phyloP scores from a whole-genome alignment of 2,113 vertebrate genomes.

The Caloenas nicobarica region DNA sequence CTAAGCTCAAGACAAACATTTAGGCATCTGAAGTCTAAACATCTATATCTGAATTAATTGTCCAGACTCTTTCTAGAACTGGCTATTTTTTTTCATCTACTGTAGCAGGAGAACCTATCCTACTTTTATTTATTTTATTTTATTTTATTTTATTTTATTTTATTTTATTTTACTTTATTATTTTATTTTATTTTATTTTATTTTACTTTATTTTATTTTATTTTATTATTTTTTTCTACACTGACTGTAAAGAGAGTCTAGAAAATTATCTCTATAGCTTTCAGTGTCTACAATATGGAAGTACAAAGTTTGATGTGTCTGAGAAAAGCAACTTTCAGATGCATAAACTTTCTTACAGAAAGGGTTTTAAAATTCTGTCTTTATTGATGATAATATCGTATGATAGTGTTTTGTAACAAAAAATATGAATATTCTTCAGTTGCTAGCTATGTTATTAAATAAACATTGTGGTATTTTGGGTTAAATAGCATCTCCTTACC shows the following conservation, averaged over 20 bases:
- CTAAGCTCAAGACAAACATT: neutral
- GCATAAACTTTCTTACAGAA: neutral
- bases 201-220: neutral
- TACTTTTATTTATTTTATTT: neutral
- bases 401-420: neutral
- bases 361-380: neutral
- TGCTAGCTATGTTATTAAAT: neutral
- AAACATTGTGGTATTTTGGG: neutral
- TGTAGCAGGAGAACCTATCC: neutral
- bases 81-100: neutral
- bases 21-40: neutral
- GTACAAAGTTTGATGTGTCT: neutral
- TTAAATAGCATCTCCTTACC: neutral
- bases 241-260: neutral
- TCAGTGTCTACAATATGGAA: neutral
- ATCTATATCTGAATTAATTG: neutral
- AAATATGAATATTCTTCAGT: neutral
- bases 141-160: neutral
- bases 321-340: neutral
- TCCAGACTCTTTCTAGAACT: neutral
- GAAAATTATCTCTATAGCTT: neutral
- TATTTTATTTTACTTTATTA: no score
- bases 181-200: neutral
- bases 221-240: neutral
- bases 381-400: neutral